phyloP scores from a whole-genome alignment of 1,140 invertebrate genomes.

The Fopius arisanus region DNA sequence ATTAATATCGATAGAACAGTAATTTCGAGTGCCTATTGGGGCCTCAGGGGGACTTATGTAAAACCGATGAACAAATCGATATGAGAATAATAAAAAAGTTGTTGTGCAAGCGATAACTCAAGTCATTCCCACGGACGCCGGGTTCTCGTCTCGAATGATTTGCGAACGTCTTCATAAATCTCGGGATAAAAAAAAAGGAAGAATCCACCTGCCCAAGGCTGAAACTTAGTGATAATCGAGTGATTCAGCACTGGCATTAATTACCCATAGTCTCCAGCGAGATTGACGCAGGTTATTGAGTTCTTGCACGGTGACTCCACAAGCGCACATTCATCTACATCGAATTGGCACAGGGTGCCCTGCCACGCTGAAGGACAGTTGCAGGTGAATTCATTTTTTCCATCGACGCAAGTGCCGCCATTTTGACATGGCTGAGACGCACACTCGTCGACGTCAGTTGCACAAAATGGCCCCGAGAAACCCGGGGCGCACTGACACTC shows the following conservation, averaged over 20 bases:
- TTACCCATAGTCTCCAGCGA: conserved; percentile 80
- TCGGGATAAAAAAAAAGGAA: background rate
- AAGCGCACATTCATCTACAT: conserved; percentile 66
- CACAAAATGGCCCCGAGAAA: conserved; percentile 84
- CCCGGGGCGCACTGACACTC: conserved; percentile 85
- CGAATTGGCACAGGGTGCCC: conserved; percentile 80
- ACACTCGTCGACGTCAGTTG: conserved; percentile 84
- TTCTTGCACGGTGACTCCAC: conserved; percentile 78
- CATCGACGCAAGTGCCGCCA: conserved; percentile 83
- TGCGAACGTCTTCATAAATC: background rate
- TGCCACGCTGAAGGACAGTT: conserved; percentile 83
- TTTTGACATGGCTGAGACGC: conserved; percentile 85
- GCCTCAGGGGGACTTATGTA: too few relatives aligned
- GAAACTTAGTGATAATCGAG: background rate
- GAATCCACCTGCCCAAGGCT: background rate
- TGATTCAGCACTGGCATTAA: conserved; percentile 24
- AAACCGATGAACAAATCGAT: too few relatives aligned
- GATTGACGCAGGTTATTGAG: conserved; percentile 80
- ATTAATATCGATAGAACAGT: too few relatives aligned
- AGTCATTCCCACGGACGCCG: background rate
- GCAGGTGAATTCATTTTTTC: conserved; percentile 79
- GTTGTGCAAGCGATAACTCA: too few relatives aligned
- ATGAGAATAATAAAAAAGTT: too few relatives aligned
- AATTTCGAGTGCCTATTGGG: too few relatives aligned
- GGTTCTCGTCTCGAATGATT: background rate